These are phyloP conservation scores for Sclerodermus sp. DNA, from an alignment of 2,888 invertebrate species.

Conservation along the genomic window DNA sequence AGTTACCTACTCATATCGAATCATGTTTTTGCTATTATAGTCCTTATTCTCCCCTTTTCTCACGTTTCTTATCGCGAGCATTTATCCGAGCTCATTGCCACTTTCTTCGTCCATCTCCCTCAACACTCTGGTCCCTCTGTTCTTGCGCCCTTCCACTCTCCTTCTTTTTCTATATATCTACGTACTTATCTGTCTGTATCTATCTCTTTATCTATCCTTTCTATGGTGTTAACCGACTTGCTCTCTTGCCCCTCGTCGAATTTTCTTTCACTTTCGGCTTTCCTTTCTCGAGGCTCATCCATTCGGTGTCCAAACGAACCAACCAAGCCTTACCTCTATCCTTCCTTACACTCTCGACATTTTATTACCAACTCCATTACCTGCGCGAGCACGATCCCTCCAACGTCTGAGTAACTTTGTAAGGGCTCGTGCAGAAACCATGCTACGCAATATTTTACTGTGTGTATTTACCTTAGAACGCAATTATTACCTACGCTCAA, in stretches of 20 bases:
- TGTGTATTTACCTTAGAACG: slow-evolving; percentile 27
- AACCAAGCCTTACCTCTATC: background rate
- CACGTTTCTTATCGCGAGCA: background rate
- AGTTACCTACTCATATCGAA: too few species aligned
- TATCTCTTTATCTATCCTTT: slow-evolving; percentile 10
- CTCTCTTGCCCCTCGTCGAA: slow-evolving; percentile 8
- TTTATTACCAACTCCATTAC: slow-evolving; percentile 41
- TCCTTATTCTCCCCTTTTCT: background rate
- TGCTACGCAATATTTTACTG: slow-evolving; percentile 31
- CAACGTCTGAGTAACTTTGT: slow-evolving; percentile 13
- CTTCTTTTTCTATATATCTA: slow-evolving; percentile 1
- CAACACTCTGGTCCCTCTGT: background rate
- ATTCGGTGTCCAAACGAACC: slow-evolving; percentile 14
- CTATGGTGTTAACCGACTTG: slow-evolving; percentile 5
- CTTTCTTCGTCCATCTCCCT: slow-evolving; percentile 1
- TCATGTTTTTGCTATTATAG: too few species aligned
- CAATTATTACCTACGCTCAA: slow-evolving; percentile 29
- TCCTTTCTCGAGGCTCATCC: slow-evolving; percentile 9
- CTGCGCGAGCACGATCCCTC: slow-evolving; percentile 15
- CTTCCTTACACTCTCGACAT: slow-evolving; percentile 24
- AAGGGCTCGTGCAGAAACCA: slow-evolving; percentile 7
- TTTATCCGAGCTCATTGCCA: too few species aligned
- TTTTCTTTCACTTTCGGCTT: slow-evolving; percentile 9
- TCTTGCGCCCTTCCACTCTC: background rate
- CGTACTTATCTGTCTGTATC: slow-evolving; percentile 1